Conservation (phyloP, 2,113 vertebrate species). For the Halcyon senegalensis region DNA sequence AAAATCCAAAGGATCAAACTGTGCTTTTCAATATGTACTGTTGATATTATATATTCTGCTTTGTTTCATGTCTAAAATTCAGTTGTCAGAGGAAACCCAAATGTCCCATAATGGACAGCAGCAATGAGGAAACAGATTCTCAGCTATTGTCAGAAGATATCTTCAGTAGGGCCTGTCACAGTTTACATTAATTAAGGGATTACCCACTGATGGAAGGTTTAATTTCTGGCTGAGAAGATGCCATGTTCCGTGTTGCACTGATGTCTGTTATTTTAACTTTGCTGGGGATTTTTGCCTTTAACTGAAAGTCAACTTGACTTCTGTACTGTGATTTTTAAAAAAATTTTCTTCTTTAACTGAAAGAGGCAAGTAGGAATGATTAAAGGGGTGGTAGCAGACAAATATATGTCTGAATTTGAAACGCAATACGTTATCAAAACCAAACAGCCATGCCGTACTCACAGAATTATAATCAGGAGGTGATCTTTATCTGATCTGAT, state of each 20-base stretch:
- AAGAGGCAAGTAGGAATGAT: not conserved
- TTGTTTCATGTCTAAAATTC: not conserved
- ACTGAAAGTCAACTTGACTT: not conserved
- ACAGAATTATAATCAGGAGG: not conserved
- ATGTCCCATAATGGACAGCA: not conserved
- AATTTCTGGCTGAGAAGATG: not conserved
- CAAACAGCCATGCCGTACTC: not conserved
- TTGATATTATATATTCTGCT: not conserved
- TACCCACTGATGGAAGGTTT: not conserved
- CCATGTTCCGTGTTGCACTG: not conserved
- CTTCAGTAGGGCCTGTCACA: not conserved
- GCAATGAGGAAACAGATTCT: not conserved
- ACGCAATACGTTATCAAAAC: not conserved
- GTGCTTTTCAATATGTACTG: not conserved
- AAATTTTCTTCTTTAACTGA: not conserved
- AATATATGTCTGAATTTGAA: not conserved
- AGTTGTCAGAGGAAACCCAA: not conserved
- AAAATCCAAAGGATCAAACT: not conserved
- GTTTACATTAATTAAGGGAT: not conserved
- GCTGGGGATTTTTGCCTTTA: not conserved
- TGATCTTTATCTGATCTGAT: not conserved
- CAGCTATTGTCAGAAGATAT: not conserved
- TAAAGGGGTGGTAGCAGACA: not conserved
- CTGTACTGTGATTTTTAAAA: not conserved
- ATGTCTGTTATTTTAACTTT: not conserved